Conservation (phyloP, 1,140 invertebrate species). For the Lamellibrachia luymesi region DNA sequence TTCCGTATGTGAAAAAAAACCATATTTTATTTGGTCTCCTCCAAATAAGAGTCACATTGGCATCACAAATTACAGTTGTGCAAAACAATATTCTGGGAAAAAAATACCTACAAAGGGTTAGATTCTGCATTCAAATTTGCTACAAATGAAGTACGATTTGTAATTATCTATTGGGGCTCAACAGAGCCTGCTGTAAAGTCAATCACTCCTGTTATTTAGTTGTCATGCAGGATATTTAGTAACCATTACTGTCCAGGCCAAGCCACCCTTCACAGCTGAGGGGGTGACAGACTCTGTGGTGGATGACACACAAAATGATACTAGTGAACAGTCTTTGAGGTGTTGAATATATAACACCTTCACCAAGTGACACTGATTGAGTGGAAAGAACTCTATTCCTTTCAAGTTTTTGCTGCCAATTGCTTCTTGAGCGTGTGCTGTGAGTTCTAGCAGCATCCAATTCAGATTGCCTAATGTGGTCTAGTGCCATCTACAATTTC, state of each 20-base stretch:
- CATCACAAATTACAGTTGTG: background rate
- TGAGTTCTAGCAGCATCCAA: background rate
- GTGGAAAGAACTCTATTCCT: background rate
- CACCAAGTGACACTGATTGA: background rate
- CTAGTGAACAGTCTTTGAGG: background rate
- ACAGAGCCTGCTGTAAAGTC: background rate
- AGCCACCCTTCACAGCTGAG: background rate
- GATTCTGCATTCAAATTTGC: background rate
- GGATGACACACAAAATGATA: background rate
- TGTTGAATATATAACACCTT: background rate
- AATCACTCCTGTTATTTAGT: background rate
- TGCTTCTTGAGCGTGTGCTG: background rate
- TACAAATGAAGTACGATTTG: background rate
- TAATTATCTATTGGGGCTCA: background rate
- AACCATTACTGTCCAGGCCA: background rate
- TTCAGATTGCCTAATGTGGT: background rate
- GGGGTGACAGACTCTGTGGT: background rate
- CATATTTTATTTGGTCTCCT: background rate
- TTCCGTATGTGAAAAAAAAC: background rate
- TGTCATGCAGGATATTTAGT: background rate
- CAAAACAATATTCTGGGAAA: background rate
- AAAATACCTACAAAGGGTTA: background rate
- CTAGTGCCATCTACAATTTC: background rate
- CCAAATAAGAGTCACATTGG: background rate
- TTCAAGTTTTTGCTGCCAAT: background rate